Evolutionary conservation across 2,797 vertebrate species (phyloP).

Genomic region (Alosa sapidissima): DNA sequence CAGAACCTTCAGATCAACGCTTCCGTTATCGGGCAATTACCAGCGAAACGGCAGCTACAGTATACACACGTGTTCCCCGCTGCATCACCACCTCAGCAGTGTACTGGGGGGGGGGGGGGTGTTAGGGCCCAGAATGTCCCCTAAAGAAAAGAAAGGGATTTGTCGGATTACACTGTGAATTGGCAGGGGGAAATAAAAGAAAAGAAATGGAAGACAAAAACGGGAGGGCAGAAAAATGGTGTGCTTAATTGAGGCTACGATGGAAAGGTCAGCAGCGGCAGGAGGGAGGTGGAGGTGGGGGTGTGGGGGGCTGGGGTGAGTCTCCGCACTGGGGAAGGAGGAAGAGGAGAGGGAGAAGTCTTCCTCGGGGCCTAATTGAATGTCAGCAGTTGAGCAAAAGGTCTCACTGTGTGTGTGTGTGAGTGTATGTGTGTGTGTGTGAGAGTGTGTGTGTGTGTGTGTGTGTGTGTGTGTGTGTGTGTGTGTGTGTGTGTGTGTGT

Average conservation of each 20-base stretch:
- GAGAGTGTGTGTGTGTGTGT: no score
- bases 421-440: no score
- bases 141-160: background rate
- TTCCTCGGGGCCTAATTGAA: constrained; percentile 30
- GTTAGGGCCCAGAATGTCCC: background rate
- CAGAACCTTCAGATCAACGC: constrained; percentile 36
- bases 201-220: background rate
- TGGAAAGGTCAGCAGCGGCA: constrained; percentile 5
- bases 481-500: no score
- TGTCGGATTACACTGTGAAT: constrained; percentile 8
- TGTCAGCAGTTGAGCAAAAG: constrained; percentile 47
- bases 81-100: background rate
- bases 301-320: constrained; percentile 30
- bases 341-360: constrained; percentile 38
- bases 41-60: constrained; percentile 18
- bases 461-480: no score
- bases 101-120: background rate
- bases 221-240: background rate
- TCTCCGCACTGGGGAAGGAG: background rate
- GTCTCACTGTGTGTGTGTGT: background rate
- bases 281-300: constrained; percentile 25
- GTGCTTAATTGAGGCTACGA: constrained; percentile 41
- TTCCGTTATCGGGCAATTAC: constrained; percentile 42
- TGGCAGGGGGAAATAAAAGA: background rate
- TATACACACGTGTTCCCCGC: background rate